Base-by-base conservation (phyloP, 2,888 invertebrate species). In the Hipparchia semele region DNA sequence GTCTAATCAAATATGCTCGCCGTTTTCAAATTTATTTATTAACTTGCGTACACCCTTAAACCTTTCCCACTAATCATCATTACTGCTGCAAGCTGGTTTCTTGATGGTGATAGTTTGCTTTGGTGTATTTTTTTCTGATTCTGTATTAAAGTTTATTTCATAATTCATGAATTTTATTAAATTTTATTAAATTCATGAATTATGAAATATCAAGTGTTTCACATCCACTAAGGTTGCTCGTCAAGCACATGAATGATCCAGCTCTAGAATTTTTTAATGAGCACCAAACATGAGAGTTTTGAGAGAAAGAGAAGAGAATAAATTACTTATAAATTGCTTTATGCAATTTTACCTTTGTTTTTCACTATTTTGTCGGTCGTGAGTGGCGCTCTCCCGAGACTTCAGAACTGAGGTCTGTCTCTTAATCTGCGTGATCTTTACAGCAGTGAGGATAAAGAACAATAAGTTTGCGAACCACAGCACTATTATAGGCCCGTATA, bases 401-500 rank as follows among this genome's bases (percentile, higher is more conserved):
- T 89, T 88, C 4, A 94, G 82, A 12, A 90, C 87, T 0, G 86
- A 84, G 0, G 91, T 91, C 74, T 92, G 89, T 49, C 83, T 83
- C 74, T 90, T 91, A 65, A 92, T 91, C 73, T 87, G 84, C 0
- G 87, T 82, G 61, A 94, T 92, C 79, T 90, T 90, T 62, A 87
- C 13, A 0, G 90, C 89, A 0, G 93, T 93, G 73, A 93, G 77
- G 2, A 87, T 78, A 78, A 92, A 93, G 81, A 93, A 91, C 6
- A 85, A 80, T 78, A 89, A 82, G 76, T 94, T 93, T 2, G 89
- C 86, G 9, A 90, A 64, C 72, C 90, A 90, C 1, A 94, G 83
- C 6, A 90, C 76, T 76, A 89, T 74, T 46, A 94, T 91, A 0
- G 93, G 94, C 1, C 86, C 86, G 76, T 94, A 93, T 1, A 94